Conservation (phyloP, 2,888 invertebrate genomes). For the Pasiphila rectangulata region DNA sequence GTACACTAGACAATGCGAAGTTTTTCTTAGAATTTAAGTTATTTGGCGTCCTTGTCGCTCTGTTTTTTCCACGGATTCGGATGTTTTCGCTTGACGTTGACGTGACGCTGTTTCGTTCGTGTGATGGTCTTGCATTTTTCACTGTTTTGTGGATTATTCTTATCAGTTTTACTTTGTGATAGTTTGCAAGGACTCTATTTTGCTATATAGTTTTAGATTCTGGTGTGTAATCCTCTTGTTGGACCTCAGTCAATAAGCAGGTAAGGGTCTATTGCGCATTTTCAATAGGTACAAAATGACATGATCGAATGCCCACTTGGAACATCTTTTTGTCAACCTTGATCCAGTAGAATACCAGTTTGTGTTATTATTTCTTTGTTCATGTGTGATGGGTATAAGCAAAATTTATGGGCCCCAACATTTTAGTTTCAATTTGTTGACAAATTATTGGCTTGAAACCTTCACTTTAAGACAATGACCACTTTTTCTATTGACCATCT, state of each 20-base stretch:
- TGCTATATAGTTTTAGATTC: constrained; percentile 47
- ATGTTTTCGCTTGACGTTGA: constrained; percentile 49
- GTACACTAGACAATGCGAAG: constrained; percentile 4
- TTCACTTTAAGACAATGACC: constrained; percentile 5
- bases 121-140: constrained; percentile 57
- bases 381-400: constrained; percentile 17
- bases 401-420: neutral
- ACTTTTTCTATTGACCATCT: neutral
- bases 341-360: constrained; percentile 55
- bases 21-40: constrained; percentile 1
- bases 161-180: constrained; percentile 52
- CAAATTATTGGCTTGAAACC: constrained; percentile 1
- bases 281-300: constrained; percentile 52
- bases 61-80: constrained; percentile 6
- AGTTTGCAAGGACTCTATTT: constrained; percentile 45
- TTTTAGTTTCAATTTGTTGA: neutral
- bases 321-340: constrained; percentile 72
- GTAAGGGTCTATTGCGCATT: constrained; percentile 66
- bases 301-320: constrained; percentile 47
- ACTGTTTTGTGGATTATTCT: constrained; percentile 58
- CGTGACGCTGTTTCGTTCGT: constrained; percentile 63
- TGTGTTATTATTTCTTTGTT: constrained; percentile 57
- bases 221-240: constrained; percentile 39
- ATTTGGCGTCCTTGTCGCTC: constrained; percentile 9
- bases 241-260: constrained; percentile 42